Evolutionary conservation across 2,797 vertebrate species (phyloP), one percentile per base, ranked within the genome.

Genomic region (Mus minutoides): DNA sequence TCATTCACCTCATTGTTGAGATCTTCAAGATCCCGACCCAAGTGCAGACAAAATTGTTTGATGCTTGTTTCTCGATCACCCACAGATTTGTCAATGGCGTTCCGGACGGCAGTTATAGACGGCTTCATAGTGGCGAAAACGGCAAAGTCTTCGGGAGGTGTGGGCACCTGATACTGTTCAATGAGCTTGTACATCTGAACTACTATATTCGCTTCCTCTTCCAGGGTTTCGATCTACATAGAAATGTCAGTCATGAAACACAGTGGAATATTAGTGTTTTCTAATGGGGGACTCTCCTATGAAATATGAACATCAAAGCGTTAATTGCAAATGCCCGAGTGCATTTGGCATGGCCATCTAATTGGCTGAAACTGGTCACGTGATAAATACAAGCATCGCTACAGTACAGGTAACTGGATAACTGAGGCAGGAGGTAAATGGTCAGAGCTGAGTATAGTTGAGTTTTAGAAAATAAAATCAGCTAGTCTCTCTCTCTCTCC

Each of bases 181-280:
- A 99, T 99, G 94, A 99, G 98, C 64, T 98, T 98, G 97, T 99
- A 99, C 99, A 99, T 99, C 95, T 99, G 97, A 90, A 97, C 94
- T 29, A 99, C 98, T 16, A 94, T 90, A 52, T 99, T 98, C 9
- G 98, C 98, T 96, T 99, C 98, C 14, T 98, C 97, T 46, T 99
- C 98, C 73, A 99, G 97, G 91, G 43, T 96, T 62, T 98, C 97
- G 8, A 99, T 98, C 99, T 99, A 95, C 90, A 97, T 2, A 93
- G 80, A 96, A 92, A 94, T 69, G 88, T 19, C 3, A 34, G 17
- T 94, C 1, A 2, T 87, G 69, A 91, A 78, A 69, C 62, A n/a
- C 8, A 83, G 75, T 13, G 37, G 24, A 90, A 12, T 67, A 37
- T 3, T 76, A 11, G 6, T 21, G 34, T 40, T 37, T 86, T 83